These are phyloP conservation scores for Neocrepidodera transversa DNA, from an alignment of 2,888 invertebrate species.

Conservation along the genomic window DNA sequence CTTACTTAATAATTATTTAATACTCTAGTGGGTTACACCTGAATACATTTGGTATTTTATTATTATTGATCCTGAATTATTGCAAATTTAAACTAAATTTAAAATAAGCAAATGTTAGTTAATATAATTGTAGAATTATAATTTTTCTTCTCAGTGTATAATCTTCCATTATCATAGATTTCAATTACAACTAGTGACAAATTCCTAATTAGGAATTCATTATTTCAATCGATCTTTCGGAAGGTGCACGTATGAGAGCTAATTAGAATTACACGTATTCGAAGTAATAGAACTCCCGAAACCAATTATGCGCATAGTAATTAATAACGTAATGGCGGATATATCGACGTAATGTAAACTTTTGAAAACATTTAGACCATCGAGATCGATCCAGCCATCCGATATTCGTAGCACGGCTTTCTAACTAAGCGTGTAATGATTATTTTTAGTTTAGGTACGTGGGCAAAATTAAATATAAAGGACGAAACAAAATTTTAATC, in stretches of 20 bases:
- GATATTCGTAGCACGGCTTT: not conserved
- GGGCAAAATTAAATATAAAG: no score
- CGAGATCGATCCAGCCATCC: not conserved
- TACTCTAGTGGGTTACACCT: not conserved
- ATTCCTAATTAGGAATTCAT: not conserved
- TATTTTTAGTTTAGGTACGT: not conserved
- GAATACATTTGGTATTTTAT: not conserved
- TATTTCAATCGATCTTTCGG: not conserved
- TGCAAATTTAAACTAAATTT: no score
- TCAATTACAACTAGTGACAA: not conserved
- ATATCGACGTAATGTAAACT: not conserved
- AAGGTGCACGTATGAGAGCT: not conserved
- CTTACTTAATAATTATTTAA: not conserved
- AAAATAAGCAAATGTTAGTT: no score
- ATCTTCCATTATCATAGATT: no score
- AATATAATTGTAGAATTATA: no score
- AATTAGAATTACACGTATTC: constrained; percentile 1
- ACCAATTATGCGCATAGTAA: constrained; percentile 7
- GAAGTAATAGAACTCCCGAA: not conserved
- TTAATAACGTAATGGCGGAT: constrained; percentile 9
- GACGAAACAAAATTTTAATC: no score
- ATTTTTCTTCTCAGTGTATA: no score
- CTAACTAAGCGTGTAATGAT: not conserved
- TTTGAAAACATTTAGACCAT: constrained; percentile 1
- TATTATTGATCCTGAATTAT: not conserved